These are phyloP conservation scores for Ranitomeya variabilis DNA, from an alignment of 2,113 vertebrate genomes.

Conservation along the genomic window DNA sequence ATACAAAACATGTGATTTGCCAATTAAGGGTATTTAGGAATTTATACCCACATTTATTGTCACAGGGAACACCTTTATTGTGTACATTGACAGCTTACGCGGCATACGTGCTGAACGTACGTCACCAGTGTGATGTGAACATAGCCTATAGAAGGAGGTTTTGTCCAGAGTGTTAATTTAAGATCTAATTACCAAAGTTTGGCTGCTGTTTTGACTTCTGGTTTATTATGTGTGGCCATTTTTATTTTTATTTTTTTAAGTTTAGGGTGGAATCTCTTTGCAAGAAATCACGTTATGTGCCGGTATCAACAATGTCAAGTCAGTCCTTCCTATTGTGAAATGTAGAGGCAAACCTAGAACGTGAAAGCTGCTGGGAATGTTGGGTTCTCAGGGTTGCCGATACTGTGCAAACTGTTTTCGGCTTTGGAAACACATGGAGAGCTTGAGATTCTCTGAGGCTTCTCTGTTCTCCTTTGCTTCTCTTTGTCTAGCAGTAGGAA, in stretches of 20 bases:
- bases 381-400: not conserved
- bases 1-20: too few species aligned
- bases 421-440: not conserved
- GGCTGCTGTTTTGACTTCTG: not conserved
- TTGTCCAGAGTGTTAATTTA: too few species aligned
- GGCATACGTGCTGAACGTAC: too few species aligned
- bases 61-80: too few species aligned
- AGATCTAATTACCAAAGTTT: not conserved
- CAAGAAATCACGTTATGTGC: not conserved
- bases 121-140: too few species aligned
- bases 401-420: not conserved
- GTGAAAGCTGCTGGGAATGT: not conserved
- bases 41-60: too few species aligned
- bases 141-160: too few species aligned
- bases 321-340: not conserved
- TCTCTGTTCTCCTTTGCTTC: not conserved
- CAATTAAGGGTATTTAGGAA: too few species aligned
- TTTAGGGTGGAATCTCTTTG: not conserved
- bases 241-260: not conserved
- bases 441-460: not conserved
- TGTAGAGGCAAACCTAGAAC: not conserved
- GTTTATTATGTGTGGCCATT: not conserved
- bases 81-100: too few species aligned
- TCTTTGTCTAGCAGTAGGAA: not conserved
- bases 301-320: not conserved